These are phyloP conservation scores for Nomada ruficornis DNA, from an alignment of 2,888 invertebrate genomes.

Conservation along the genomic window DNA sequence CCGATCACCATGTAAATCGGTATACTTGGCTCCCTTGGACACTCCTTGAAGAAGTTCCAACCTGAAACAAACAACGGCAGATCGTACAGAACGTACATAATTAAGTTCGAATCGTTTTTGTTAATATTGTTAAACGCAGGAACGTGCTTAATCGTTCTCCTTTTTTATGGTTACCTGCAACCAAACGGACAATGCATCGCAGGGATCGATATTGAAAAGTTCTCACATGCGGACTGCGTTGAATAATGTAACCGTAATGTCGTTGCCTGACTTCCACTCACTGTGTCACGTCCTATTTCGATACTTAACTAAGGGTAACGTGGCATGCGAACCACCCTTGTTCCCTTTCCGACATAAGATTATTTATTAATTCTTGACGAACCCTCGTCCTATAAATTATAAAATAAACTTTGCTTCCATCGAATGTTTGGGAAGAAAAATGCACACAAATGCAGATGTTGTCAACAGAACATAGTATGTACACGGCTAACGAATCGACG, in stretches of 20 bases:
- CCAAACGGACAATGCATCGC: background rate
- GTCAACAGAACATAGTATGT: too few relatives aligned
- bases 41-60: constrained; percentile 91
- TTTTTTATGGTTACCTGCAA: background rate
- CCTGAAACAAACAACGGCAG: constrained; percentile 86
- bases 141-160: background rate
- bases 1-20: constrained; percentile 95
- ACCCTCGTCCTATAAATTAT: background rate
- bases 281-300: constrained; percentile 61
- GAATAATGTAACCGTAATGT: constrained; percentile 69
- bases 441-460: too few relatives aligned
- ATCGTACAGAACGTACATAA: too few relatives aligned
- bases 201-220: constrained; percentile 44
- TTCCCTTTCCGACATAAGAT: background rate
- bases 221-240: constrained; percentile 33
- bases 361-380: background rate
- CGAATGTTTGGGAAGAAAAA: too few relatives aligned
- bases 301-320: constrained; percentile 58
- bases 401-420: background rate
- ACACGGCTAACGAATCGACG: background rate
- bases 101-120: too few relatives aligned
- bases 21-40: constrained; percentile 91
- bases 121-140: too few relatives aligned
- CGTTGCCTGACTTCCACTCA: constrained; percentile 57
- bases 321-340: constrained; percentile 57